Evolutionary conservation across 1,140 invertebrate genomes (phyloP).

Genomic region (Anoplolepis gracilipes): DNA sequence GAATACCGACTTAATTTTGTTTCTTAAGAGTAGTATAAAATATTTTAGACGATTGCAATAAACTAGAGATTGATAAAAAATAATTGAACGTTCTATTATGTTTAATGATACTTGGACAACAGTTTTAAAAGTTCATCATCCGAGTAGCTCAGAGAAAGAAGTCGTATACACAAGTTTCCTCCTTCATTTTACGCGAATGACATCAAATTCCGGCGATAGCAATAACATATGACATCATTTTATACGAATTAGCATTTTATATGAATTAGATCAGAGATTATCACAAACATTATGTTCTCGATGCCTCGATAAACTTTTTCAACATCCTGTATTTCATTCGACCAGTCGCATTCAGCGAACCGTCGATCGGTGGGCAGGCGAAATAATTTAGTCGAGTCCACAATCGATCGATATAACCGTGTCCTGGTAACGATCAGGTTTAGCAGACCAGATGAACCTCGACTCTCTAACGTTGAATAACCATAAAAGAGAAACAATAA

Average conservation of each 20-base stretch:
- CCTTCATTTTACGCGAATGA: background rate
- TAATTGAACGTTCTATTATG: background rate
- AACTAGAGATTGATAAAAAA: background rate
- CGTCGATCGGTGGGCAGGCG: slow-evolving; percentile 1
- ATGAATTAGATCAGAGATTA: background rate
- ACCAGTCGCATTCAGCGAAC: slow-evolving; percentile 20
- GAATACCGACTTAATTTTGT: too few species aligned
- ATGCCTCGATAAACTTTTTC: background rate
- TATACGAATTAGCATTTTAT: slow-evolving; percentile 4
- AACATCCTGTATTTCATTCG: slow-evolving; percentile 4
- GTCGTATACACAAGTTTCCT: background rate
- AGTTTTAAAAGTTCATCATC: slow-evolving; percentile 10
- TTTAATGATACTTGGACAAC: slow-evolving; percentile 34
- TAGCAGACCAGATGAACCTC: background rate
- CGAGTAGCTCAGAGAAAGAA: background rate
- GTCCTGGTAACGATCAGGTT: slow-evolving; percentile 10
- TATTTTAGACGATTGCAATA: background rate
- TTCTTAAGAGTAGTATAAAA: background rate
- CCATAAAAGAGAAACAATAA: slow-evolving; percentile 32
- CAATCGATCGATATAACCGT: slow-evolving; percentile 51
- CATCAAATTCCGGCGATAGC: background rate
- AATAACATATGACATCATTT: slow-evolving; percentile 22
- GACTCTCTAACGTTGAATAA: background rate
- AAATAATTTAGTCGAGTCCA: slow-evolving; percentile 53
- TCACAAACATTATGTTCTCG: slow-evolving; percentile 2